Base-by-base conservation (phyloP, 2,888 invertebrate species). In the Troilus luridus region DNA sequence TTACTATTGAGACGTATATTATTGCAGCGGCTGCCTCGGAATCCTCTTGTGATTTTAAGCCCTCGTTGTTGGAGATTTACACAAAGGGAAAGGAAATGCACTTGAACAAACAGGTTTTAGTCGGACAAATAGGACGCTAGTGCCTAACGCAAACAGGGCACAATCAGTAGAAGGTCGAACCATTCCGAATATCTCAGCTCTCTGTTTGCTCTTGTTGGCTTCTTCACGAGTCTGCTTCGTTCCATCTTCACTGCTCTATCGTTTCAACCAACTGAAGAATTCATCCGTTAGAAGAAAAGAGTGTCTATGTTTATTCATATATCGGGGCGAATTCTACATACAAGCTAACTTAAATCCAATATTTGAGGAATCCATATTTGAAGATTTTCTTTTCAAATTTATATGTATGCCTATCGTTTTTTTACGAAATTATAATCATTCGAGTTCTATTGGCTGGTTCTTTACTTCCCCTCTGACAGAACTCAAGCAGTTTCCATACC, bases 101-200 rank as follows among this genome's bases (percentile, higher is more conserved):
- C 72, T 72, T 27, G 72, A 72, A 72, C 72, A 72, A 72, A 72
- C 27, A 72, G 72, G 72, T 72, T 72, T 72, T 72, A 72, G 72
- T 27, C 72, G 27, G 72, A 72, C 72, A 27, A 72, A 72, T 72
- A 72, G 72, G 24, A 27, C 14, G 27, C 27, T 27, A 72, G 72
- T 24, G 24, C 14, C 27, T 27, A 72, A 72, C 27, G 72, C 27
- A 72, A 72, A 72, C 72, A 72, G 24, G 72, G 27, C 72, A 72
- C 72, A 72, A 72, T 72, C 72, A 72, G 72, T 5, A 10, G 2
- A 0, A 6, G 72, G 72, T 12, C 72, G 24, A 64, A 59, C 21
- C 62, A 62, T 19, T 21, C 62, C 10, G 27, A 72, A 72, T 72
- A 72, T 72, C 72, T 14, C 8, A 10, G 5, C 8, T 27, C 5